Evolutionary conservation across 1,140 invertebrate species (phyloP), one percentile per base, ranked within the genome.

Genomic region (Tetraneura akinire): DNA sequence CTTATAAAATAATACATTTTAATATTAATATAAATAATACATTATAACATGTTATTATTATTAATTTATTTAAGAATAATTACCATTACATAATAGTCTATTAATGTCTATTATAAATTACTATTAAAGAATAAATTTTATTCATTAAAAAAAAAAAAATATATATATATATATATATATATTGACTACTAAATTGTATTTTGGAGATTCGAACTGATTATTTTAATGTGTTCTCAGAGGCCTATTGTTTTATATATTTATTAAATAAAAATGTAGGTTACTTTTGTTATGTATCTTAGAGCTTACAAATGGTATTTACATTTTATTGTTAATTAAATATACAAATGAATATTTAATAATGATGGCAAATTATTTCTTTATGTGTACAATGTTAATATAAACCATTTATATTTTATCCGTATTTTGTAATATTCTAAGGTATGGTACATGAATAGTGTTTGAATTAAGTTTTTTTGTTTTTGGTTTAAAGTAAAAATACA

Each of bases 171-270:
- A 49, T 68, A 49, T 70, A 70, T 70, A 29, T 71, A 29, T 71
- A 51, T 23, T 13, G 47, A 71, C 68, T 16, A 71, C 68, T 16
- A 71, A 71, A 49, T 71, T 51, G 23, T 71, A 51, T 71, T 71
- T 71, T 71, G 45, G 51, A 1, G 23, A 71, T 71, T 71, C 47
- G 68, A 29, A 71, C 68, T 71, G 68, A 71, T 71, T 71, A 51
- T 51, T 71, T 71, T 71, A 51, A 71, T 71, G 68, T 71, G 68
- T 71, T 71, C 68, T 71, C 68, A 51, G 68, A 71, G 47, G 68
- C 26, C 68, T 71, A 71, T 71, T 45, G 23, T 71, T 71, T 71
- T 71, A 51, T 71, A 71, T 49, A 71, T 51, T 49, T 66, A 51
- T 29, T 71, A 71, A 29, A 71, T 32, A 2, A 51, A 71, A 51